Evolutionary conservation across 2,797 vertebrate species (phyloP), one percentile per base, ranked within the genome.

Genomic region (Acanthopagrus latus): DNA sequence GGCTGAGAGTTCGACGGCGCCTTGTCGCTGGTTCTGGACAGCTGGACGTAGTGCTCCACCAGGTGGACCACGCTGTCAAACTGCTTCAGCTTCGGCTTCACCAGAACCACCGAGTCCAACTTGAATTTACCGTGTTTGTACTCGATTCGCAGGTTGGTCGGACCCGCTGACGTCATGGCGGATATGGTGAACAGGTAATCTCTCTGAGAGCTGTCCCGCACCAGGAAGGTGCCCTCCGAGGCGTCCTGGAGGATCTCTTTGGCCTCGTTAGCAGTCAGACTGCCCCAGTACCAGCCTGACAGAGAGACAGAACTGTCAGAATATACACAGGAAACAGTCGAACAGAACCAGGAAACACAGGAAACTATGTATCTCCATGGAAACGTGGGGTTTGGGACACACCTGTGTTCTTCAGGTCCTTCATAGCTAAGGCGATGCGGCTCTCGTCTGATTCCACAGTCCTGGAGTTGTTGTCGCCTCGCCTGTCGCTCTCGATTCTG

Each of bases 261-360:
- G 90, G 97, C 98, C 94, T 98, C 97, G 51, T 95, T 96, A 63
- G 98, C 97, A 7, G 95, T 97, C 94, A 99, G 95, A 80, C 94
- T 95, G 80, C 98, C 97, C 98, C 98, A 99, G 92, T 99, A 99
- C 98, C 98, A 99, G 62, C 98, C 98, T 99, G 92, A 11, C 62
- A 63, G 4, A 67, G 17, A 76, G 70, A 72, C 66, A 58, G 44
- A 11, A 64, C 25, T 25, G 29, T 29, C 29, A 5, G 29, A 29
- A 29, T 5, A 29, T 5, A 55, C 11, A 8, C 27, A 43, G 57
- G 20, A 52, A 21, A 23, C 51, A 52, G 47, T 47, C 29, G 29
- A 33, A 33, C 29, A 33, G 1, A 7, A 7, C 1, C 29, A 33
- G 29, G 29, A 33, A 7, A 33, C 29, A 33, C 29, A 33, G 5